Conservation (phyloP, 1,140 invertebrate species). For the Antheraea mylitta region DNA sequence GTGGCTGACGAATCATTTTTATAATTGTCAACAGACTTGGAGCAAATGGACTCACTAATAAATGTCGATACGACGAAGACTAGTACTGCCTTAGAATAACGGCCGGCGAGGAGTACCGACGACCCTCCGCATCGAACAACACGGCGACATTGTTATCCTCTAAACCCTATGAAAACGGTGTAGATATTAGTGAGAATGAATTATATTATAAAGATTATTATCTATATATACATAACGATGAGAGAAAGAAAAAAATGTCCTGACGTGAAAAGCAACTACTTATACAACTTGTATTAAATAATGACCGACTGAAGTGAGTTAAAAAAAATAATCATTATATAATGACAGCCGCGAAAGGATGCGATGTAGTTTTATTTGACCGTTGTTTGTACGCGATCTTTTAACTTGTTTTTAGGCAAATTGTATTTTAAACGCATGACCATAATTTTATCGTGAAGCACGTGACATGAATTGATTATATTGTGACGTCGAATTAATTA, state of each 20-base stretch:
- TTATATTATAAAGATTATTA: conserved; percentile 77
- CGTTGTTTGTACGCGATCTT: conserved; percentile 36
- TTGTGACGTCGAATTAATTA: no score
- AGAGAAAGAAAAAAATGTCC: conserved; percentile 57
- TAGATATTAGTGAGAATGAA: conserved; percentile 78
- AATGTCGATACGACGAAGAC: conserved; percentile 18
- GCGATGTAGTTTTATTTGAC: conserved; percentile 58
- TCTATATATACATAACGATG: conserved; percentile 58
- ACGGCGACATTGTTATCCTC: conserved; percentile 16
- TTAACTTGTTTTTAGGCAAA: conserved; percentile 34
- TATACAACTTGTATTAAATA: conserved; percentile 39
- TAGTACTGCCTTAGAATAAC: conserved; percentile 17
- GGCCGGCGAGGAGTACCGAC: conserved; percentile 24
- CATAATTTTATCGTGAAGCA: no score
- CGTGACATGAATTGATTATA: no score
- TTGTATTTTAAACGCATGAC: no score
- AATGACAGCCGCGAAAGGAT: conserved; percentile 48
- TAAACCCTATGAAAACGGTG: conserved; percentile 63
- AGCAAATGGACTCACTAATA: conserved; percentile 72
- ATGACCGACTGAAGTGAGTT: conserved; percentile 63
- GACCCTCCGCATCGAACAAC: neutral
- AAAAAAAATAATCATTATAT: conserved; percentile 56
- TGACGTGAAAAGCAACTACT: conserved; percentile 64
- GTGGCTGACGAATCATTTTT: neutral
- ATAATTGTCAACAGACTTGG: conserved; percentile 48